Conservation (phyloP, 2,113 vertebrate species). For the Campylomormyrus numenius region DNA sequence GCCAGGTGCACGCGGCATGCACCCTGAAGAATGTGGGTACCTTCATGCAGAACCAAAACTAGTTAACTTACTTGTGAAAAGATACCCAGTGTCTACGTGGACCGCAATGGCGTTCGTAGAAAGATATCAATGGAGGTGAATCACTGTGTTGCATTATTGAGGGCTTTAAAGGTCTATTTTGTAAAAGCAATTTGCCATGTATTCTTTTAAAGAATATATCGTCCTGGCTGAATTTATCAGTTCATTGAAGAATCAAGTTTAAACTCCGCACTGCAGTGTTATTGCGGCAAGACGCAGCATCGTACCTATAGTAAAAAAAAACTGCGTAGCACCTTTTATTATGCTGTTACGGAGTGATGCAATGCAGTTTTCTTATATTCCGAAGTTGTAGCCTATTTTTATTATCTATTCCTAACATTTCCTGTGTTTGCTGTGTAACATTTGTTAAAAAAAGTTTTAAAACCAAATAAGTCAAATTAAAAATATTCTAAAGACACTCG, state of each 20-base stretch:
- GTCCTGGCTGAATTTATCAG: neutral
- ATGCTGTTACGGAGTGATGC: neutral
- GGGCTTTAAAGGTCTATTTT: neutral
- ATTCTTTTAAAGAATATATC: neutral
- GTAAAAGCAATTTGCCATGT: neutral
- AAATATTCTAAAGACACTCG: neutral
- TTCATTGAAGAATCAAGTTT: neutral
- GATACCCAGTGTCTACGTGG: neutral
- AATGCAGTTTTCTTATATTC: neutral
- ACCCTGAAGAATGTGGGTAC: neutral
- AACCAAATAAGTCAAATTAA: neutral
- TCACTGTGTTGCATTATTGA: neutral
- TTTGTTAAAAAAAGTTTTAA: neutral
- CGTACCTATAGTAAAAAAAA: neutral
- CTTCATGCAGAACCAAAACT: neutral
- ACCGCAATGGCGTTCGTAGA: neutral
- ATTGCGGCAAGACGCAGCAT: neutral
- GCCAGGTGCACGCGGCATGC: neutral
- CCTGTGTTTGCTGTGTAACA: neutral
- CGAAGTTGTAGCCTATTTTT: neutral
- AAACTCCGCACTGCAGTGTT: neutral
- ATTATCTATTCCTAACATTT: neutral
- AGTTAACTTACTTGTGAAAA: neutral
- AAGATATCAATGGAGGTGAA: neutral
- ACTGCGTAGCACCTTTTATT: neutral